These are phyloP conservation scores for Sander lucioperca DNA, from an alignment of 2,113 vertebrate species.

Conservation along the genomic window DNA sequence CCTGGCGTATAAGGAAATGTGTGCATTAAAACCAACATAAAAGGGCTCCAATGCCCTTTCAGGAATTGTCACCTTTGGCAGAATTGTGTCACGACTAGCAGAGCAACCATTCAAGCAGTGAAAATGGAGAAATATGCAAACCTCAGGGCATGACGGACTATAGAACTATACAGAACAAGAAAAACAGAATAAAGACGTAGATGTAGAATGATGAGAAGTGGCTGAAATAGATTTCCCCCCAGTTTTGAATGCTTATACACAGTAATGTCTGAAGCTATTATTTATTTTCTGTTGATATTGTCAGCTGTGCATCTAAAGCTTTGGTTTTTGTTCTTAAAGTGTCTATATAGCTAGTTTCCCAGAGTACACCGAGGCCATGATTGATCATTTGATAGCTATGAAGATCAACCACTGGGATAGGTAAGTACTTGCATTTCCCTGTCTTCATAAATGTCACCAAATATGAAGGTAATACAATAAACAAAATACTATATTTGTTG, in stretches of 20 bases:
- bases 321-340: slow-evolving; percentile 74
- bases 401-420: slow-evolving; percentile 96
- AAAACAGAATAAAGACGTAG: background rate
- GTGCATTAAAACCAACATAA: background rate
- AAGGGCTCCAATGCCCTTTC: background rate
- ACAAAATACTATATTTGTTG: background rate
- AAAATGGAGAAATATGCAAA: slow-evolving; percentile 56
- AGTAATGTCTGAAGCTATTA: background rate
- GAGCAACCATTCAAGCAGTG: background rate
- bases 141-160: slow-evolving; percentile 53
- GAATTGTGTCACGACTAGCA: slow-evolving; percentile 16
- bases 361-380: slow-evolving; percentile 92
- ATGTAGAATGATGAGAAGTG: background rate
- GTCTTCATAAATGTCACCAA: background rate
- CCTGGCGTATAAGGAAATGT: background rate
- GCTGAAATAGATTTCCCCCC: background rate
- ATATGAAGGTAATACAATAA: background rate
- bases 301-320: background rate
- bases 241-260: background rate
- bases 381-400: slow-evolving; percentile 91
- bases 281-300: background rate
- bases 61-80: slow-evolving; percentile 36
- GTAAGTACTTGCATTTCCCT: slow-evolving; percentile 77
- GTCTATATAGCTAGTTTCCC: slow-evolving; percentile 91
- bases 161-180: background rate